Evolutionary conservation across 2,797 vertebrate species (phyloP).

Genomic region (Spheniscus humboldti): DNA sequence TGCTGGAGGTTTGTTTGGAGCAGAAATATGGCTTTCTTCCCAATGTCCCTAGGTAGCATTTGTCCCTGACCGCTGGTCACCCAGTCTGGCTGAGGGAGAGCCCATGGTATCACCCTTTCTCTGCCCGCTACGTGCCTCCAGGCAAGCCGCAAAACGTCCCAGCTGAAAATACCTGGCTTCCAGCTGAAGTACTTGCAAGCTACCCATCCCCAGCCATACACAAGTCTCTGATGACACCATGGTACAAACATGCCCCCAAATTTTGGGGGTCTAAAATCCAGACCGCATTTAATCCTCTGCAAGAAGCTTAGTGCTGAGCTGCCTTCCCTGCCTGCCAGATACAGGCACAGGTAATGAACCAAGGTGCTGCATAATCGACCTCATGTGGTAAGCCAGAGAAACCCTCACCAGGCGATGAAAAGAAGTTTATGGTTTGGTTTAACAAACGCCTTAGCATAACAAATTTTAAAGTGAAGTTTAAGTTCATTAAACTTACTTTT

Average conservation of each 20-base stretch:
- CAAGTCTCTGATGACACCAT: fast-evolving
- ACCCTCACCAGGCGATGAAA: background rate
- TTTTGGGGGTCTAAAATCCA: background rate
- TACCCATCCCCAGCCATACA: fast-evolving
- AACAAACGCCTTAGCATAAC: background rate
- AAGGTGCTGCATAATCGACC: background rate
- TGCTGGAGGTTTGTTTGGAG: background rate
- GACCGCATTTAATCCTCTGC: background rate
- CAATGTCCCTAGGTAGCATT: background rate
- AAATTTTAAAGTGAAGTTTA: constrained; percentile 1
- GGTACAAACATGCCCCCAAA: background rate
- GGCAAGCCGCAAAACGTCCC: fast-evolving
- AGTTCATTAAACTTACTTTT: background rate
- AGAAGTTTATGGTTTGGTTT: background rate
- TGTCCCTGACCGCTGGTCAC: background rate
- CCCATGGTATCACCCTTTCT: background rate
- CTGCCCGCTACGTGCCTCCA: background rate
- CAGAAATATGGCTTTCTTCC: background rate
- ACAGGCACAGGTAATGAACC: fast-evolving
- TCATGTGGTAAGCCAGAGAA: constrained; percentile 9
- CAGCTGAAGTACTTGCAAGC: background rate
- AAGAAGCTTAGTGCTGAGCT: background rate
- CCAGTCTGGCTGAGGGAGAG: background rate
- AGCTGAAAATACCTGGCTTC: background rate
- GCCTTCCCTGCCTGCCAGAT: background rate